Base-by-base conservation (phyloP, 1,140 invertebrate species). In the Ostrea edulis region DNA sequence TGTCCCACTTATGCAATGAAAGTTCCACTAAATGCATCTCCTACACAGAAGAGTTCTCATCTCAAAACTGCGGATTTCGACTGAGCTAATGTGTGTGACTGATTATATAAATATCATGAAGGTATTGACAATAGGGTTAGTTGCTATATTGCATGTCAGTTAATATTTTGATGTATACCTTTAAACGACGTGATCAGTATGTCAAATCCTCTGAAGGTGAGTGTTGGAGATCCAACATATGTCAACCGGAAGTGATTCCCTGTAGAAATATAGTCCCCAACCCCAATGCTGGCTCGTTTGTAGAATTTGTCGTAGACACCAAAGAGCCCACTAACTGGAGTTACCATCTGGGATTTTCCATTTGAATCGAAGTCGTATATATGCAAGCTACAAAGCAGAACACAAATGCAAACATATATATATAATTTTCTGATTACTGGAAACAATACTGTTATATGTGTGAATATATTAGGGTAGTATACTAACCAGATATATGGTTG, bases 231-330 rank as follows among this genome's bases (percentile, higher is more conserved):
- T 12, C 91, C 91, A 35, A 89, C 86, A 82, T 91, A 92, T 55
- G 91, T 88, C 3, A 92, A 54, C 35, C 88, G 82, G 71, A 91
- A 87, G 29, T 85, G 86, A 44, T 89, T 87, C 7, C 85, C 81
- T 2, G 86, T 68, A 11, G 91, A 92, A 29, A 88, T 71, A 84
- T 91, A 92, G 71, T 92, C 91, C 81, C 86, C 83, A 1, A 92
- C 89, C 7, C 88, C 86, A 9, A 87, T 65, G 17, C 90, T 89
- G 0, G 88, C 84, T 14, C 88, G 90, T 84, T 87, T 92, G 68
- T 84, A 90, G 3, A 89, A 90, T 22, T 87, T 86, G n/a, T 92
- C 90, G 55, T 90, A 89, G 9, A 92, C 85, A 17, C 91, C 91
- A 77, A 89, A 92, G 0, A 92, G 55, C 5, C 91, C 91, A 12